A percentile compares a stretch with the other conserved stretches of the same genome.
Conservation (phyloP, 2,113 vertebrate genomes). For the Suricata suricatta region DNA sequence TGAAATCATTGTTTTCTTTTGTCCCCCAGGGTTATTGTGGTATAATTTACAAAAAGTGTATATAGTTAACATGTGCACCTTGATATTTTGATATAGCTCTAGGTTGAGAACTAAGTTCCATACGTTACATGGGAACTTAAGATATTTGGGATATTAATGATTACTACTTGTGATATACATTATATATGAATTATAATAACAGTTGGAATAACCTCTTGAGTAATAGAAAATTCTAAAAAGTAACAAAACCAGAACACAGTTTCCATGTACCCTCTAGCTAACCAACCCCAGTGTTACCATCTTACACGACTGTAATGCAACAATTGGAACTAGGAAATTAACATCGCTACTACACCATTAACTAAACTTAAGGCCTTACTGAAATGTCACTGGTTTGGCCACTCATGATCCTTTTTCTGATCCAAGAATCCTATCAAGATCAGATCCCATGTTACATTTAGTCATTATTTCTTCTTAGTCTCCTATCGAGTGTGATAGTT, state of each 20-base stretch:
- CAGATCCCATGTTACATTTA: neutral
- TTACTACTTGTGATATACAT: neutral
- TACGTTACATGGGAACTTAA: neutral
- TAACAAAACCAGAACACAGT: neutral
- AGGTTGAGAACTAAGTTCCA: slow-evolving; percentile 7
- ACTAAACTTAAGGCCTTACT: neutral
- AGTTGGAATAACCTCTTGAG: neutral
- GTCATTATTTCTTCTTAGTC: neutral
- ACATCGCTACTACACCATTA: neutral
- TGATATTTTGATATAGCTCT: neutral
- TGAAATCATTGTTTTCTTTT: slow-evolving; percentile 37
- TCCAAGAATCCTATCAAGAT: neutral
- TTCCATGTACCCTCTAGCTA: neutral
- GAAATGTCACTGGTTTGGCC: neutral
- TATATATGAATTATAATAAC: neutral
- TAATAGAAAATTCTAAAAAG: neutral
- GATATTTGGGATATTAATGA: slow-evolving; percentile 40
- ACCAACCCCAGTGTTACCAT: neutral
- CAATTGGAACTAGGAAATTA: neutral
- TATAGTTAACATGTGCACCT: neutral
- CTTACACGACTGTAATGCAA: neutral
- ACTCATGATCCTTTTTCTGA: neutral
- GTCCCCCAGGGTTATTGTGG: neutral
- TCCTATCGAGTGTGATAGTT: neutral
- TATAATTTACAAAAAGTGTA: neutral